These are phyloP conservation scores for Myotis yumanensis DNA, from an alignment of 2,113 vertebrate species.

Conservation along the genomic window DNA sequence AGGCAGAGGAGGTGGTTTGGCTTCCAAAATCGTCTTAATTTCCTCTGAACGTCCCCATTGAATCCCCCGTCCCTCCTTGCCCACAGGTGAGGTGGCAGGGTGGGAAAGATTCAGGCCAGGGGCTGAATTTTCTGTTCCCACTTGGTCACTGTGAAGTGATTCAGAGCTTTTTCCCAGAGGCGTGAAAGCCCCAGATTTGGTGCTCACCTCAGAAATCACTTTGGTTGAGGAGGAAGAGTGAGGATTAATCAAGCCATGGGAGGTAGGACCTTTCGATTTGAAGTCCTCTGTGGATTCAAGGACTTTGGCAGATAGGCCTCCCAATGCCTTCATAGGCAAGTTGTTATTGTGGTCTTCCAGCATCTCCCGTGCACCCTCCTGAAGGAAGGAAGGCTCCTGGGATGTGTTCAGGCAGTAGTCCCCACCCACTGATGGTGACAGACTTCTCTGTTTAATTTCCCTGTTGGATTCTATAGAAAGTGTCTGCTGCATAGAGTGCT, in stretches of 20 bases:
- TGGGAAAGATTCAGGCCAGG: accelerated
- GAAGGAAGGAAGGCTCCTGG: not conserved
- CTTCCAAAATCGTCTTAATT: not conserved
- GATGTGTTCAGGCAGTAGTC: not conserved
- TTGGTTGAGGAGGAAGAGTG: not conserved
- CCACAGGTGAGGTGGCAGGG: not conserved
- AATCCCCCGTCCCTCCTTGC: not conserved
- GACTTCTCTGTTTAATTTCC: not conserved
- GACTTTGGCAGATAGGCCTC: not conserved
- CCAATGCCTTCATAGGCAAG: not conserved
- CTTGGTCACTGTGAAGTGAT: not conserved
- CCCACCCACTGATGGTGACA: not conserved
- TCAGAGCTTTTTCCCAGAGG: not conserved
- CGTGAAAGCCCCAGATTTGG: not conserved
- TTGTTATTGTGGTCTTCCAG: not conserved
- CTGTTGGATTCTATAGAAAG: not conserved
- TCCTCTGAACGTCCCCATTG: no score
- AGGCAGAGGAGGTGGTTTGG: not conserved
- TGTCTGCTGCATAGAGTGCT: not conserved
- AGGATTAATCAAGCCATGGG: not conserved
- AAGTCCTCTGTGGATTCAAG: slow-evolving; percentile 4
- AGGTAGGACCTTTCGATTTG: not conserved
- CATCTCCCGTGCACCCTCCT: not conserved
- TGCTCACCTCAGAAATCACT: not conserved
- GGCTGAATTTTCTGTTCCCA: not conserved